A percentile compares a stretch with the other conserved stretches of the same genome.
These are phyloP conservation scores for Cranoglanis bouderius DNA, from an alignment of 2,113 vertebrate genomes.

Conservation along the genomic window DNA sequence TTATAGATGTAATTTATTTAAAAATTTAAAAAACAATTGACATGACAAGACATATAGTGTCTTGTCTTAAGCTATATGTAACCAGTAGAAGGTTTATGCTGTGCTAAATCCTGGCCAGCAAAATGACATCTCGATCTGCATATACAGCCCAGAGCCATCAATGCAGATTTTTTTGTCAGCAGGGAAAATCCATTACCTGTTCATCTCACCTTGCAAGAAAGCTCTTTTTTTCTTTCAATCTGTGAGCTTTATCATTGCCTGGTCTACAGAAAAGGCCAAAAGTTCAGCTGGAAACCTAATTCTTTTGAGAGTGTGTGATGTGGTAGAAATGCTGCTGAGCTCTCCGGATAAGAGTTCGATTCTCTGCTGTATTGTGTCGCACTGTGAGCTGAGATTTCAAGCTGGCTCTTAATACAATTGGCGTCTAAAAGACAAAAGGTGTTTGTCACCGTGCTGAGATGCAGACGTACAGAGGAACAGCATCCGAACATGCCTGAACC, in stretches of 20 bases:
- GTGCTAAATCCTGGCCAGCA: slow-evolving; percentile 6
- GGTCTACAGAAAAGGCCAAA: slow-evolving; percentile 36
- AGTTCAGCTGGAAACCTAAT: slow-evolving; percentile 35
- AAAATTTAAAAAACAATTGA: not conserved
- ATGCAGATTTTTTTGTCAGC: slow-evolving; percentile 25
- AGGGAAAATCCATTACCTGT: slow-evolving; percentile 44
- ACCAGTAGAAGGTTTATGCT: not conserved
- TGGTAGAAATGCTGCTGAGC: slow-evolving; percentile 38
- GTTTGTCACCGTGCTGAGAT: slow-evolving; percentile 46
- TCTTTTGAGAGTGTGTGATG: slow-evolving; percentile 38
- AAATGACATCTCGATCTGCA: slow-evolving; percentile 25
- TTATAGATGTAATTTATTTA: not conserved
- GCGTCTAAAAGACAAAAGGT: slow-evolving; percentile 49
- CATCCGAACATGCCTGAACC: slow-evolving; percentile 30
- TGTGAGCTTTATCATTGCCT: slow-evolving; percentile 33
- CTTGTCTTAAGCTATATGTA: not conserved
- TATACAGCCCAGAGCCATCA: slow-evolving; percentile 20
- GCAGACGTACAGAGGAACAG: slow-evolving; percentile 36
- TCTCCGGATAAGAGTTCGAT: slow-evolving; percentile 29
- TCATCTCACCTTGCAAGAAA: slow-evolving; percentile 41
- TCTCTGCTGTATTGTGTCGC: slow-evolving; percentile 27
- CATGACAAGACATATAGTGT: not conserved
- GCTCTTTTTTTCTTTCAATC: slow-evolving; percentile 24
- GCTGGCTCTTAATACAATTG: slow-evolving; percentile 48
- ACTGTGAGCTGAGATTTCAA: slow-evolving; percentile 32